Evolutionary conservation across 2,797 vertebrate genomes (phyloP), one percentile per base, ranked within the genome.

Genomic region (Poecilia gillii): DNA sequence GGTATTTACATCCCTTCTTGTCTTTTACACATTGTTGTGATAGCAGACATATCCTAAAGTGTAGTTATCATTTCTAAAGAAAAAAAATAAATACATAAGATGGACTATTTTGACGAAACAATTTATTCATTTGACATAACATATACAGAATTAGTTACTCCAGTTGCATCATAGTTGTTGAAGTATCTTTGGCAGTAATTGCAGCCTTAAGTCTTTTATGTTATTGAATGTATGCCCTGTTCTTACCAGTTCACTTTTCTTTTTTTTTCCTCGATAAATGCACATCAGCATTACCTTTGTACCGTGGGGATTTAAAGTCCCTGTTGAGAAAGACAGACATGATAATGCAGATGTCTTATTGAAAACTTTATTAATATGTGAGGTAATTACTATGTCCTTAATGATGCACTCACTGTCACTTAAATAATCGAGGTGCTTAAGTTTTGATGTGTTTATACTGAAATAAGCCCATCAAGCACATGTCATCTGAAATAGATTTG

Each of bases 301-400:
- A 80, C 88, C 88, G 85, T 84, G 88, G 89, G 88, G 87, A 90
- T 89, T 83, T 90, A 55, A 81, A 89, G 86, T 91, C 94, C 93
- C 93, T 72, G 82, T 78, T 83, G 91, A 93, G 91, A 93, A 90
- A 84, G 89, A 90, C 79, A 87, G 89, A 90, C 80, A 87, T 86
- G 86, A 90, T 88, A 91, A 92, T 90, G 88, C 88, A 93, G 92
- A 92, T 91, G 92, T 93, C 94, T 93, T 90, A 92, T 93, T 94
- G 93, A 95, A 95, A 94, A 91, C 90, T 94, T 95, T 88, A 95
- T 94, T 94, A 93, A 86, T 92, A 87, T 76, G 73, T 87, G 91
- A 73, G 85, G 93, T 94, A 95, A 95, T 95, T 94, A 95, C 84
- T 84, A 76, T 85, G 92, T 91, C 83, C 83, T 91, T 92, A 92